These are phyloP conservation scores for Chymomyza costata DNA, from an alignment of 1,140 invertebrate species.

Conservation along the genomic window DNA sequence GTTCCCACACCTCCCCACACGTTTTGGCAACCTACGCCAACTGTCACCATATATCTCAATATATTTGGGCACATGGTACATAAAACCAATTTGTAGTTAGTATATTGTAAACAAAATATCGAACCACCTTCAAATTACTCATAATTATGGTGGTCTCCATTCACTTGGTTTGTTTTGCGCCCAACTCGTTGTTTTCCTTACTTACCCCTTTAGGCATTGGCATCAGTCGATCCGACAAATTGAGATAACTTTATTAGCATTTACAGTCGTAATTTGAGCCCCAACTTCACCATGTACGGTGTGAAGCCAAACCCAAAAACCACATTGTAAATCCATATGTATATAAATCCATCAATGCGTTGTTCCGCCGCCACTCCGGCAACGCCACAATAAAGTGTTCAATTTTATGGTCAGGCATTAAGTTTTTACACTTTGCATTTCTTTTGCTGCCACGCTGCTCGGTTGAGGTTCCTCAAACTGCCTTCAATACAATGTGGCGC, in stretches of 20 bases:
- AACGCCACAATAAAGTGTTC: constrained; percentile 18
- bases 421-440: constrained; percentile 12
- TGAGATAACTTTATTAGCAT: constrained; percentile 23
- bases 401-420: constrained; percentile 21
- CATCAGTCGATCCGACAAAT: constrained; percentile 12
- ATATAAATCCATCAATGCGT: constrained; percentile 17
- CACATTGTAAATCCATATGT: neutral
- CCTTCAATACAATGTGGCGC: constrained; percentile 17
- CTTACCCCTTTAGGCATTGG: constrained; percentile 11
- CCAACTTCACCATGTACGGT: constrained; percentile 2
- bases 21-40: too few species aligned
- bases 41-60: too few species aligned
- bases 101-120: too few species aligned
- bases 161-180: too few species aligned
- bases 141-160: too few species aligned
- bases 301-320: constrained; percentile 13
- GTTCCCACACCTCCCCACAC: too few species aligned
- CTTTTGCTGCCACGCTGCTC: neutral
- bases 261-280: neutral
- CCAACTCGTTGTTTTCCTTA: too few species aligned
- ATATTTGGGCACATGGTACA: too few species aligned
- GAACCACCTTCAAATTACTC: too few species aligned
- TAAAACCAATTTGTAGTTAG: too few species aligned
- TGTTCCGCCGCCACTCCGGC: constrained; percentile 20
- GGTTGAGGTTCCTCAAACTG: constrained; percentile 32